Evolutionary conservation across 1,140 invertebrate genomes (phyloP).

Genomic region (Trichogramma pretiosum): DNA sequence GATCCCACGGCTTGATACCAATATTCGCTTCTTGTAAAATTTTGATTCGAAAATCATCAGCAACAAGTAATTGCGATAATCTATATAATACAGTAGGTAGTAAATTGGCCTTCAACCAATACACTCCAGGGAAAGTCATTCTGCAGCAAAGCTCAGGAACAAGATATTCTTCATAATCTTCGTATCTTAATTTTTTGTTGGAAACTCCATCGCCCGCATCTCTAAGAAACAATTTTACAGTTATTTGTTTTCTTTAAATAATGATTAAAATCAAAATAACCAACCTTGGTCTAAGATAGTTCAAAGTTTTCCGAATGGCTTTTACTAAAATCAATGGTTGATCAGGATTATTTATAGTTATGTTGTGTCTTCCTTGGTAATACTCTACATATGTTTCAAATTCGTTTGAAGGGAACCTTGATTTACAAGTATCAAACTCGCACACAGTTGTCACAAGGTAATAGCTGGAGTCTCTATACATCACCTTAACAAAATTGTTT

Average conservation of each 20-base stretch:
- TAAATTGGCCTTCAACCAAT: conserved; percentile 84
- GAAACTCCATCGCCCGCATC: conserved; percentile 1
- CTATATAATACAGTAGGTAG: conserved; percentile 83
- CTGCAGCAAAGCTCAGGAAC: conserved; percentile 85
- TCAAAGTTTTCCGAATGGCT: conserved; percentile 66
- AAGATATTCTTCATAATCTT: conserved; percentile 66
- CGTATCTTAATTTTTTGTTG: conserved; percentile 27
- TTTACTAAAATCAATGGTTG: conserved; percentile 88
- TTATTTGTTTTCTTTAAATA: no score
- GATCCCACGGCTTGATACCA: conserved; percentile 20
- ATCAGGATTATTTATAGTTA: conserved; percentile 57
- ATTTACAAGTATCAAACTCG: conserved; percentile 65
- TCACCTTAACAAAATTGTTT: conserved; percentile 29
- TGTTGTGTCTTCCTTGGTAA: conserved; percentile 69
- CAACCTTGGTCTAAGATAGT: conserved; percentile 64
- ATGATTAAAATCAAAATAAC: conserved; percentile 6
- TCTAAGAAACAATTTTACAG: background rate
- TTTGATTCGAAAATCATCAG: conserved; percentile 65
- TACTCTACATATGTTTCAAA: conserved; percentile 73
- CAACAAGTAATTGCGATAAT: conserved; percentile 65
- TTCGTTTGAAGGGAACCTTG: conserved; percentile 69
- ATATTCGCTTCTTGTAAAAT: conserved; percentile 45
- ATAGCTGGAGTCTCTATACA: conserved; percentile 28
- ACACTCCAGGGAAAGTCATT: conserved; percentile 72
- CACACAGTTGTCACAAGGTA: conserved; percentile 83